These are phyloP conservation scores for Anagyrus pseudococci DNA, from an alignment of 2,888 invertebrate species.

Conservation along the genomic window DNA sequence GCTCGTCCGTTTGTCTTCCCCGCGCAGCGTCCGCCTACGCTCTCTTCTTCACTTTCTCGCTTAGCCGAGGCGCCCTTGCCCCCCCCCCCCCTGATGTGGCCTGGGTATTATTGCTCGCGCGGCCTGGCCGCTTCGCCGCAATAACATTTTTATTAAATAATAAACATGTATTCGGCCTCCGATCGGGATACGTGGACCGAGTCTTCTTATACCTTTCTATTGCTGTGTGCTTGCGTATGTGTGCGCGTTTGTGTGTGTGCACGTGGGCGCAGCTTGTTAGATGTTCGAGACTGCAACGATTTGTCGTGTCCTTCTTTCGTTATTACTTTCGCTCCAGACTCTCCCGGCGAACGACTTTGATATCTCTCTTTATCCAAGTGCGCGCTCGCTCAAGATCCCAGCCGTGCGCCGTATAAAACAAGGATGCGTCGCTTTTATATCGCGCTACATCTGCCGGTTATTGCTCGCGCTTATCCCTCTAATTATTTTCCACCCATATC, in stretches of 20 bases:
- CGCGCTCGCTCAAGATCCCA: too few relatives aligned
- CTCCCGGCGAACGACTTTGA: conserved; percentile 25
- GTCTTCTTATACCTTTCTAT: too few relatives aligned
- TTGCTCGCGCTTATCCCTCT: conserved; percentile 18
- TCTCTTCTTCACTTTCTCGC: background rate
- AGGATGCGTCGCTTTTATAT: conserved; percentile 1
- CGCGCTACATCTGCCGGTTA: conserved; percentile 23
- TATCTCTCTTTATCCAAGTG: conserved; percentile 37
- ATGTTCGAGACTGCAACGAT: conserved; percentile 24
- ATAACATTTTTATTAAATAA: conserved; percentile 55
- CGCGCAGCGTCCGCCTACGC: background rate
- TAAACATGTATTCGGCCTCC: conserved; percentile 42
- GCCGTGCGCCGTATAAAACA: background rate
- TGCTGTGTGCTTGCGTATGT: too few relatives aligned
- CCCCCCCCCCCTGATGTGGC: background rate
- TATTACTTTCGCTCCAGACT: conserved; percentile 25
- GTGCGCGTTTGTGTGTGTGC: background rate
- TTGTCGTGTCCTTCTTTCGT: conserved; percentile 24
- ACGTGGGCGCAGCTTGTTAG: conserved; percentile 5
- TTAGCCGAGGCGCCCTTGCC: background rate
- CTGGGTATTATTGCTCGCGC: conserved; percentile 24
- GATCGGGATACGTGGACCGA: too few relatives aligned
- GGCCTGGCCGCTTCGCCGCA: conserved; percentile 42
- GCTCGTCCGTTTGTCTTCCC: conserved; percentile 44
- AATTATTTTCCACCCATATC: conserved; percentile 20